Base-by-base conservation (phyloP, 2,113 vertebrate species). In the Euleptes europaea region DNA sequence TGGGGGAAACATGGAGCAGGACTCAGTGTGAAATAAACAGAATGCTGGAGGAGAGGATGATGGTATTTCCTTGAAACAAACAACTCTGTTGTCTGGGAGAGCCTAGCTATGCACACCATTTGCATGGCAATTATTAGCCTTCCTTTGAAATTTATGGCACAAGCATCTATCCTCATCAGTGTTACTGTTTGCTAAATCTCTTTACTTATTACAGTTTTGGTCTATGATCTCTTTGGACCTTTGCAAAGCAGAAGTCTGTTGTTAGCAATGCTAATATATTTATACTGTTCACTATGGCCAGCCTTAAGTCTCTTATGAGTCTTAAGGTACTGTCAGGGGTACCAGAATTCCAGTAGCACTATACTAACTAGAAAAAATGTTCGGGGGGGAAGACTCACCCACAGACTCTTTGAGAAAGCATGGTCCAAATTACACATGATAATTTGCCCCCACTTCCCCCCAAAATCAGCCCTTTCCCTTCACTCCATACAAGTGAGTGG, bases 1-100 rank as follows among this genome's bases (percentile, higher is more conserved):
- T 21, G 3, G 86, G 85, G 67, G 81, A 86, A 83, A 84, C 38
- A 74, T 38, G 38, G 80, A 88, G 2, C 4, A 78, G 42, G 47
- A 74, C 73, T 80, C 90, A 93, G 75, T 60, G 42, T 88, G 80
- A 88, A 91, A 88, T 51, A 91, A 94, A 92, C 51, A 87, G 69
- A 86, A 85, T 23, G 7, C 85, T 28, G 67, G 57, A n/a, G n/a
- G 63, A n/a, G 4, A 13, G 86, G 78, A 85, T 67, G 65, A 72
- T 38, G 42, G 19, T 33, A 23, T 3, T 1, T 40, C 26, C 78
- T 90, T n/a, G 4, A 42, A 12, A 60, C 8, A 28, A 31, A 51
- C 33, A 73, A 63, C 77, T 84, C 79, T 67, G 80, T 89, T 76
- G 90, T 70, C 71, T 86, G 49, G 66, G 87, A 86, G 78, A 88